Conservation (phyloP, 2,888 invertebrate genomes). For the Dicyrtoma fusca region DNA sequence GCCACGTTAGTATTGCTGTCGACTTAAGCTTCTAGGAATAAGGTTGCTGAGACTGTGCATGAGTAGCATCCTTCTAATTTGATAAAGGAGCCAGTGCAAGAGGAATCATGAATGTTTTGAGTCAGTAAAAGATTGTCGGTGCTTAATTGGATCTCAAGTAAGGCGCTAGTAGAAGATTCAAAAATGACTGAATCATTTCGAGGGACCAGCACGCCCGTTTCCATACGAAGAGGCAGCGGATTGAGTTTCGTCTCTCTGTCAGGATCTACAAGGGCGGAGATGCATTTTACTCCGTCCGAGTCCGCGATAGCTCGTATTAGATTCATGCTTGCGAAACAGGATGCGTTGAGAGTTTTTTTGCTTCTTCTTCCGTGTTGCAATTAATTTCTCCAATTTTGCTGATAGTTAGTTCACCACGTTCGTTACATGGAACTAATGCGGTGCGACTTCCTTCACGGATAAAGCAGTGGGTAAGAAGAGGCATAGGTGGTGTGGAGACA, state of each 20-base stretch:
- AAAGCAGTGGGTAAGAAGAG: neutral
- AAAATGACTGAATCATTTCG: neutral
- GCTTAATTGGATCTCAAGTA: neutral
- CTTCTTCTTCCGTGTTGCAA: neutral
- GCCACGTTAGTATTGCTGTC: too few relatives aligned
- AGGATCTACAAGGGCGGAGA: neutral
- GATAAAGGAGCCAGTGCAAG: too few relatives aligned
- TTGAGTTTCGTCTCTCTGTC: neutral
- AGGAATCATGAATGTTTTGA: too few relatives aligned
- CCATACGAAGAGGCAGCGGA: neutral
- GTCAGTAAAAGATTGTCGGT: too few relatives aligned
- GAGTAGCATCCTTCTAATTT: too few relatives aligned
- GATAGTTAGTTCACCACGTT: neutral
- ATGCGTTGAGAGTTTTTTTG: neutral
- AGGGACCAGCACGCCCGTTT: neutral
- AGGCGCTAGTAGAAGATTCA: neutral
- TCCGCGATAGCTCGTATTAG: neutral
- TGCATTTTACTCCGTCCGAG: neutral
- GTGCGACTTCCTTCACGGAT: neutral
- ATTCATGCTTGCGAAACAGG: neutral
- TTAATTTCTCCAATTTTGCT: neutral
- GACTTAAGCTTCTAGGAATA: too few relatives aligned
- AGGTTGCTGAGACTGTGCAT: too few relatives aligned
- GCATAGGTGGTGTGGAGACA: neutral
- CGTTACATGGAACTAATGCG: neutral